A percentile compares a stretch with the other conserved stretches of the same genome.
phyloP scores from a whole-genome alignment of 2,113 vertebrate species.

The Lepus europaeus region DNA sequence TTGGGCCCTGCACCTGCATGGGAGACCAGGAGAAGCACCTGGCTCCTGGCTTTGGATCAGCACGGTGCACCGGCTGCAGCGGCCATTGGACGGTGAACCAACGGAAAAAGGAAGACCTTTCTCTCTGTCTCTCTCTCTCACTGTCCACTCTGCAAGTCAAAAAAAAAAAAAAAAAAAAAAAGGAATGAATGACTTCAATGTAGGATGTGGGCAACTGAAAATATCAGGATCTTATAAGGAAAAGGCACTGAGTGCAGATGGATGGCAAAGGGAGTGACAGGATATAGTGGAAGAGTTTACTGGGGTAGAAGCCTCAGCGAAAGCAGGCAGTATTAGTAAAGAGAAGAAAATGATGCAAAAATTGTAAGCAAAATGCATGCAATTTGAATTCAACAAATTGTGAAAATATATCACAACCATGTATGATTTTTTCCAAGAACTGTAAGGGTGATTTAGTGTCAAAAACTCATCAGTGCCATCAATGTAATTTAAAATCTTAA shows the following conservation, averaged over 20 bases:
- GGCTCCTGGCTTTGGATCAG: too few species aligned
- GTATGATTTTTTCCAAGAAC: not conserved
- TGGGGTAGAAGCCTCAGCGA: not conserved
- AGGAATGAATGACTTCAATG: not conserved
- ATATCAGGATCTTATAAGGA: not conserved
- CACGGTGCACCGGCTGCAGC: too few species aligned
- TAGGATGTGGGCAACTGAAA: not conserved
- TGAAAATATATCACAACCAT: not conserved
- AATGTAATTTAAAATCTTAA: constrained; percentile 6
- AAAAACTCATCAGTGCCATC: not conserved
- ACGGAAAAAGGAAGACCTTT: too few species aligned
- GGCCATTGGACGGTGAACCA: too few species aligned
- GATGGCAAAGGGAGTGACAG: not conserved
- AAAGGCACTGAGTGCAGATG: not conserved
- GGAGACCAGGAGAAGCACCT: too few species aligned
- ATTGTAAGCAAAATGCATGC: not conserved
- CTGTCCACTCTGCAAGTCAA: too few species aligned
- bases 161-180: too few species aligned
- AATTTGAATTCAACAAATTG: constrained; percentile 22
- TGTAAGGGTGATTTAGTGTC: not conserved
- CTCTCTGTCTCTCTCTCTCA: too few species aligned
- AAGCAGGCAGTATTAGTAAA: not conserved
- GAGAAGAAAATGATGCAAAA: constrained; percentile 19
- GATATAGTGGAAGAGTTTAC: not conserved
- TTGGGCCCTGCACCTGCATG: too few species aligned